phyloP scores from a whole-genome alignment of 2,797 vertebrate genomes.

The Salmo trutta region DNA sequence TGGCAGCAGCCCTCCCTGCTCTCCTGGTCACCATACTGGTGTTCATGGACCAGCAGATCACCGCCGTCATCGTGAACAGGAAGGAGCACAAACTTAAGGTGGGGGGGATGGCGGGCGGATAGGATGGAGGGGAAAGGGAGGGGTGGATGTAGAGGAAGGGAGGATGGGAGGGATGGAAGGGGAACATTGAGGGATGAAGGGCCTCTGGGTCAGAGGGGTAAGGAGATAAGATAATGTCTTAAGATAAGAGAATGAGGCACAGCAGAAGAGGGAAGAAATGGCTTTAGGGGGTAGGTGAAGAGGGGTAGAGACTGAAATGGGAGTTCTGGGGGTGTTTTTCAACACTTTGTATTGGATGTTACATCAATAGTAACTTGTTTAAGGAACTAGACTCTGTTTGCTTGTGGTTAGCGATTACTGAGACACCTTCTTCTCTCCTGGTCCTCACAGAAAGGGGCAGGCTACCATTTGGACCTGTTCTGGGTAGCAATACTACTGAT shows the following conservation, averaged over 20 bases:
- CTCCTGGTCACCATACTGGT: slow-evolving; percentile 96
- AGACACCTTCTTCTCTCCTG: neutral
- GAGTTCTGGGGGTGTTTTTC: neutral
- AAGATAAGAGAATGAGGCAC: neutral
- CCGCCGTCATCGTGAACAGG: slow-evolving; percentile 96
- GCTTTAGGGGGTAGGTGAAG: neutral
- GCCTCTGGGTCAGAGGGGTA: neutral
- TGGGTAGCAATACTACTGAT: slow-evolving; percentile 94
- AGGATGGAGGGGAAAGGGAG: neutral
- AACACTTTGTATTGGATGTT: neutral
- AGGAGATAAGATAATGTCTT: neutral
- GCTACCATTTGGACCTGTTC: slow-evolving; percentile 96
- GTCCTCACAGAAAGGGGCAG: slow-evolving; percentile 90
- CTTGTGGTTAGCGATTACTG: neutral
- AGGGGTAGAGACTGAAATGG: neutral
- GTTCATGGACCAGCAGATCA: slow-evolving; percentile 99
- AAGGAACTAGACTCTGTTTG: neutral
- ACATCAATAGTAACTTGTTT: neutral
- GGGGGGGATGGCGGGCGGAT: slow-evolving; percentile 14
- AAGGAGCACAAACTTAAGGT: slow-evolving; percentile 99
- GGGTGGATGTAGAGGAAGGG: neutral
- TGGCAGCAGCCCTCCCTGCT: slow-evolving; percentile 89
- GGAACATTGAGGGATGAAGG: neutral
- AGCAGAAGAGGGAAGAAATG: neutral
- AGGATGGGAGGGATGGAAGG: no score